Evolutionary conservation across 2,797 vertebrate genomes (phyloP).

Genomic region (Bovichtus diacanthus): DNA sequence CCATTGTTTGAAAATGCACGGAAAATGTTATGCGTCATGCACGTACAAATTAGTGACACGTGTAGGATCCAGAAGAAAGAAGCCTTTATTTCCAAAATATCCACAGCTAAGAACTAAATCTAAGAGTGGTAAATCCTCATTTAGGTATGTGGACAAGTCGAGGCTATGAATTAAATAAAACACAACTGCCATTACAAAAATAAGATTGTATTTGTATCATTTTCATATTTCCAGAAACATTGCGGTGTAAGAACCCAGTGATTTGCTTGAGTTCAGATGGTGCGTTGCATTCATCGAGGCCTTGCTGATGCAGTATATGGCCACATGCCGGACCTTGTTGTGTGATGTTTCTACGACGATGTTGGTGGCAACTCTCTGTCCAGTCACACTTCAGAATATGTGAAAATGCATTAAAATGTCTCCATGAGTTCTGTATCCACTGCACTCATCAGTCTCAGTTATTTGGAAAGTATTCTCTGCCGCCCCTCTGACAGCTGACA

Average conservation of each 20-base stretch:
- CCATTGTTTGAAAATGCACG: neutral
- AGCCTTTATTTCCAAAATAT: neutral
- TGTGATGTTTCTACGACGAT: neutral
- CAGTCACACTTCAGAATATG: slow-evolving; percentile 17
- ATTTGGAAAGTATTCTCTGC: slow-evolving; percentile 28
- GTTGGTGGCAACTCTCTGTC: neutral
- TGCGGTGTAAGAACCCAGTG: neutral
- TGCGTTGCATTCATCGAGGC: neutral
- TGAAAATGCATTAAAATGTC: slow-evolving; percentile 27
- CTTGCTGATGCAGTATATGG: neutral
- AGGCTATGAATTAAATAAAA: neutral
- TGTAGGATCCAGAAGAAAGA: neutral
- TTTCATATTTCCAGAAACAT: neutral
- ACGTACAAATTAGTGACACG: neutral
- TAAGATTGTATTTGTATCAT: neutral
- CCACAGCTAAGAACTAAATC: neutral
- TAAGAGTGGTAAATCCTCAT: neutral
- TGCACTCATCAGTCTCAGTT: slow-evolving; percentile 30
- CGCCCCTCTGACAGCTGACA: slow-evolving; percentile 23
- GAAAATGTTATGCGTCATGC: neutral
- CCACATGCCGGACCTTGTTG: slow-evolving; percentile 5
- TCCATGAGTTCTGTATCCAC: slow-evolving; percentile 20
- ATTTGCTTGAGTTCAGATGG: neutral
- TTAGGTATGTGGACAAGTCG: neutral
- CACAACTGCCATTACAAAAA: neutral